Conservation (phyloP, 2,797 vertebrate genomes). For the Austrolebias charrua region DNA sequence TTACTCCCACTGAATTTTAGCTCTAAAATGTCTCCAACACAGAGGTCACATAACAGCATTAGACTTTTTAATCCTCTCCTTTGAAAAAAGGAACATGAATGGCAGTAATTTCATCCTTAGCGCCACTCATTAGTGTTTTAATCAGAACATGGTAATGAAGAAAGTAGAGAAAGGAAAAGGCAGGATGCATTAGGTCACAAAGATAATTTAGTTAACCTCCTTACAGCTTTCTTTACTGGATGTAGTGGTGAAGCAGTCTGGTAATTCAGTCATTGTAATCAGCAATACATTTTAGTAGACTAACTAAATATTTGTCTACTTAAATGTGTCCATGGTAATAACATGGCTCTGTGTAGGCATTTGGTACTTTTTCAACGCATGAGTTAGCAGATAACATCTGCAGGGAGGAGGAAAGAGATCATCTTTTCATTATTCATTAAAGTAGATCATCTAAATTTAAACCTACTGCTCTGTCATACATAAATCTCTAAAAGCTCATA, state of each 20-base stretch:
- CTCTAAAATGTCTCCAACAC: conserved; percentile 12
- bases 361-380: background rate
- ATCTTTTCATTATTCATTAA: conserved; percentile 4
- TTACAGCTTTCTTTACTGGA: conserved; percentile 11
- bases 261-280: background rate
- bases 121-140: conserved; percentile 44
- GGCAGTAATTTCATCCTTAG: conserved; percentile 34
- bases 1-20: background rate
- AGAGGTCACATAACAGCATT: conserved; percentile 12
- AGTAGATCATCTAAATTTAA: conserved; percentile 1
- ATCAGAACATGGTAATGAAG: conserved; percentile 49
- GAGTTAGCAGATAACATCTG: background rate
- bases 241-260: background rate
- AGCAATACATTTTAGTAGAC: conserved; percentile 3
- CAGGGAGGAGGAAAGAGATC: background rate
- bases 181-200: conserved; percentile 24
- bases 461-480: conserved; percentile 1
- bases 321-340: background rate
- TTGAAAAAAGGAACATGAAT: conserved; percentile 9
- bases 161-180: conserved; percentile 13
- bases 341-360: background rate
- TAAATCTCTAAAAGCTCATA: background rate
- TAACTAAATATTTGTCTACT: background rate
- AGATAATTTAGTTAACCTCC: conserved; percentile 26
- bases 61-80: conserved; percentile 24